Evolutionary conservation across 1,140 invertebrate species (phyloP), one percentile per base, ranked within the genome.

Genomic region (Anastrepha ludens): DNA sequence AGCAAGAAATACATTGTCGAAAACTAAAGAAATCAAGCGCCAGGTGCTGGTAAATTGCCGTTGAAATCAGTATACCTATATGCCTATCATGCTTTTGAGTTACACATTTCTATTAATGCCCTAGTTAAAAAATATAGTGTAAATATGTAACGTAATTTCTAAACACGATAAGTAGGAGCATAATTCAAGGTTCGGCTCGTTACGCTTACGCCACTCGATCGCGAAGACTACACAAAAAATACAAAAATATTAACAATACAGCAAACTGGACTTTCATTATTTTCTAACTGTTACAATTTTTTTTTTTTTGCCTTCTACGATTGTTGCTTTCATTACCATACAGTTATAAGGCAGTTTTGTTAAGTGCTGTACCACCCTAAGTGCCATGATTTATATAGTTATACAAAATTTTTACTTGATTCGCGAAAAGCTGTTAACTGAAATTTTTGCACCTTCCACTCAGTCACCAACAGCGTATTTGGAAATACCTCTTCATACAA

Each of bases 181-280:
- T 47, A 74, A 74, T 74, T 74, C 67, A 74, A 74, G 67, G 67
- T 74, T 74, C 44, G 67, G 15, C 15, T 41, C 41, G 67, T 47
- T 74, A 41, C 67, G 67, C 67, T 44, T 74, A 41, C 39, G 67
- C 41, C 11, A 62, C 67, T n/a, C 67, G 9, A 70, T 47, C 41
- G 9, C 41, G 13, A 41, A 44, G 2, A 70, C 13, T 44, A 47
- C 41, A 47, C 50, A 55, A 55, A 74, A 47, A 5, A 47, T 8
- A 70, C 39, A 39, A 65, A 65, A 65, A 65, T 65, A 65, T 65
- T 65, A 2, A 65, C 29, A 29, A n/a, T 58, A 58, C 7, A 58
- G 13, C 55, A 58, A 58, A 17, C 11, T 70, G 39, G 15, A 17
- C 67, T 74, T 74, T 74, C 67, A 74, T 74, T 47, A 17, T 15